Evolutionary conservation across 2,113 vertebrate species (phyloP), one percentile per base, ranked within the genome.

Genomic region (Sula dactylatra): DNA sequence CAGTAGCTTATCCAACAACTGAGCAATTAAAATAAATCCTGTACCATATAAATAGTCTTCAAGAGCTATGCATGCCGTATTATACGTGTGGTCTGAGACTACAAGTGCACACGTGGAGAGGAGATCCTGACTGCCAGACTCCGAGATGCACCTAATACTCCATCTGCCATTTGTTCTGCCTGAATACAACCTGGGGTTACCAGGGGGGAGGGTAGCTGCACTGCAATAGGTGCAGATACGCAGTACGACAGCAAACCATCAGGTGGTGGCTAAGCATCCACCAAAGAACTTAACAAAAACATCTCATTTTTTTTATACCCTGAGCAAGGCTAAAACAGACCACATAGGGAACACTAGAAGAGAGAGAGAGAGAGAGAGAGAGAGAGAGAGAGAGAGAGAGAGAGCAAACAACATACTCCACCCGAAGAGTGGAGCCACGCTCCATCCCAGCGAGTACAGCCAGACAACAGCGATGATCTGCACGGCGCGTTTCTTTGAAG

Each of bases 401-500:
- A 73, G 49, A 86, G 38, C 12, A 76, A 86, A 38, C 32, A 50
- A 97, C 98, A 38, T 98, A 98, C 98, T 98, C 98, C 98, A 98
- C 7, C 97, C 97, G 0, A 98, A 64, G 34, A 98, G 94, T 0
- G 97, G 98, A 92, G 97, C 97, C 77, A 98, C 93, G 0, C 97
- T 98, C 98, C 97, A 98, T 59, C 76, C 97, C 85, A 98, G 88
- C 0, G 97, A 98, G 80, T 98, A 98, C 26, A 98, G 82, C 98
- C 98, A 98, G 22, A 98, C 96, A 1, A 65, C 3, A 2, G 82
- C 47, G 25, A 98, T 97, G 82, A 97, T 22, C 88, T 97, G 94
- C 50, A 87, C 0, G 6, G 97, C 93, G 50, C 89, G 93, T 24
- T 80, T 97, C 94, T 97, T 98, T 40, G 97, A 97, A 54, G 92